phyloP scores from a whole-genome alignment of 2,888 invertebrate species.

The Ametastegia equiseti region DNA sequence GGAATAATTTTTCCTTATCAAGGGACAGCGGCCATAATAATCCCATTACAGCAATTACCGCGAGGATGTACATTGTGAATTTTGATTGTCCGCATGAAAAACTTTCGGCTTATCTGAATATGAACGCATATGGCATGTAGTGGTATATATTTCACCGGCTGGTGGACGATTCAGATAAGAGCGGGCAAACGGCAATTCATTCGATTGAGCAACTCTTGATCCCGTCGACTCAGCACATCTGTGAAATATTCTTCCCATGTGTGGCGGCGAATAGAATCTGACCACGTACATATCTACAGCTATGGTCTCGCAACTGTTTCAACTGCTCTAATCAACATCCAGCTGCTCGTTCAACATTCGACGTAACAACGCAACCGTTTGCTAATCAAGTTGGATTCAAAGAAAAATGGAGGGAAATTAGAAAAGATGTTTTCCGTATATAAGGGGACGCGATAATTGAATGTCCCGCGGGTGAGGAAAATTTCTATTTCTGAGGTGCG shows the following conservation, averaged over 20 bases:
- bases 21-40: neutral
- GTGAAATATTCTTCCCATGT: neutral
- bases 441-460: neutral
- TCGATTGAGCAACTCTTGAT: neutral
- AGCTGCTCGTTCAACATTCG: constrained; percentile 7
- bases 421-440: neutral
- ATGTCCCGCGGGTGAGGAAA: neutral
- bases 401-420: neutral
- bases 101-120: neutral
- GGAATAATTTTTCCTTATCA: constrained; percentile 6
- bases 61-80: neutral
- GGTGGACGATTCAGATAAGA: neutral
- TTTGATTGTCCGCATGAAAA: neutral
- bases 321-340: neutral
- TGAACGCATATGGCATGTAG: neutral
- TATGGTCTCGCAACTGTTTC: neutral
- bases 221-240: neutral
- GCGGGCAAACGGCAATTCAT: neutral
- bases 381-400: no score
- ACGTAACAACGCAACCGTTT: neutral
- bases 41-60: neutral
- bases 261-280: constrained; percentile 6
- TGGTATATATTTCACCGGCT: no score
- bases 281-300: neutral
- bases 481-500: neutral